Percentiles rank a stretch among this genome's conserved stretches.
These are phyloP conservation scores for Sphecodes monilicornis DNA, from an alignment of 2,888 invertebrate genomes.

Conservation along the genomic window DNA sequence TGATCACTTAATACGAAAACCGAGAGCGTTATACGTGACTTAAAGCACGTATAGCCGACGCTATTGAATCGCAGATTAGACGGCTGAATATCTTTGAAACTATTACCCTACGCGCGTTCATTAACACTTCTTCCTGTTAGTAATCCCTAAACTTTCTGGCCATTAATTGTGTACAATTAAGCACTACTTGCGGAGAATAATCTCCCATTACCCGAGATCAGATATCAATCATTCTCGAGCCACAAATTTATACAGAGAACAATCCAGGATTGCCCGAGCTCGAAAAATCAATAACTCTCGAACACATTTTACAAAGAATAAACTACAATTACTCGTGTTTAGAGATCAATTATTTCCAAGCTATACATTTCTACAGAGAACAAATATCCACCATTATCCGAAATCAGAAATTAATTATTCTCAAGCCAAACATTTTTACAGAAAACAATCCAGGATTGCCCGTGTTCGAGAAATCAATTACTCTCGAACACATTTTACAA, in stretches of 20 bases:
- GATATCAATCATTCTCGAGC: not conserved
- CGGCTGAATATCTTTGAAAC: not conserved
- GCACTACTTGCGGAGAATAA: not conserved
- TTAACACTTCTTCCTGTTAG: slow-evolving; percentile 1
- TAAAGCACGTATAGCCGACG: no score
- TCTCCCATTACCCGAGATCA: not conserved
- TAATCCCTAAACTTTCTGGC: not conserved
- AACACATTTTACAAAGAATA: no score
- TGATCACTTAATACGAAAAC: not conserved
- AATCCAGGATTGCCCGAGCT: no score
- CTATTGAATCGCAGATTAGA: slow-evolving; percentile 4
- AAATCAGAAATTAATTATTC: no score
- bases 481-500: no score
- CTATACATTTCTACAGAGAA: not conserved
- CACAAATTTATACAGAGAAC: not conserved
- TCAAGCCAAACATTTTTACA: not conserved
- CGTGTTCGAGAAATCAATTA: no score
- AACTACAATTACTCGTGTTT: no score
- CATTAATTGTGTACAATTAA: not conserved
- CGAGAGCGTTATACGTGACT: not conserved
- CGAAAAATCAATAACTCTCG: no score
- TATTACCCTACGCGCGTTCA: not conserved
- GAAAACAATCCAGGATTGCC: no score
- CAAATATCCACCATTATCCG: no score
- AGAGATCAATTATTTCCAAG: no score